Percentiles rank a stretch among this genome's conserved stretches.
Evolutionary conservation across 2,797 vertebrate species (phyloP).

Genomic region (Scarus forsteni): DNA sequence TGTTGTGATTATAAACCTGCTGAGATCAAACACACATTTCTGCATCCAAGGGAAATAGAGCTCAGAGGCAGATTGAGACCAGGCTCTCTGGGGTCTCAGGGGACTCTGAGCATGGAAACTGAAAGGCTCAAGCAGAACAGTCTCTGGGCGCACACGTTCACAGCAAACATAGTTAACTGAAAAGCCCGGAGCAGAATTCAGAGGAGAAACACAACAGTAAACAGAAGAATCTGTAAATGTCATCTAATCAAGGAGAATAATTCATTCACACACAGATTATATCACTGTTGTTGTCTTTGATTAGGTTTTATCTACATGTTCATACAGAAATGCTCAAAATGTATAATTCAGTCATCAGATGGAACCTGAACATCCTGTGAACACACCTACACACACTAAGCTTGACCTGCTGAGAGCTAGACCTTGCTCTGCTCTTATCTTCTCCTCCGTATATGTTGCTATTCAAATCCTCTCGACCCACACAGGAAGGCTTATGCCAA

Average conservation of each 20-base stretch:
- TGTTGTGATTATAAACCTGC: constrained; percentile 32
- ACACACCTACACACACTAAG: not conserved
- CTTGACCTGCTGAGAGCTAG: constrained; percentile 18
- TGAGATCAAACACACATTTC: constrained; percentile 37
- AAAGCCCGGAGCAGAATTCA: constrained; percentile 38
- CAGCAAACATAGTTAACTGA: constrained; percentile 19
- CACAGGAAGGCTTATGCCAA: not conserved
- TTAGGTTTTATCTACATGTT: constrained; percentile 46
- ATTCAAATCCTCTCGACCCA: constrained; percentile 20
- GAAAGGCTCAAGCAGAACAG: constrained; percentile 16
- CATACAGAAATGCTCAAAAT: constrained; percentile 11
- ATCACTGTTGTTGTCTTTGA: constrained; percentile 63
- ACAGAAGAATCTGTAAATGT: constrained; percentile 61
- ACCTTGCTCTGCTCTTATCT: constrained; percentile 1
- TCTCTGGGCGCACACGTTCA: constrained; percentile 15
- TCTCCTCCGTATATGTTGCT: not conserved
- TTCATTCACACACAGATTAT: constrained; percentile 74
- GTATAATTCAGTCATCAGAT: too few relatives aligned
- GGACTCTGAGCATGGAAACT: constrained; percentile 2
- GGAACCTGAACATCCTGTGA: not conserved
- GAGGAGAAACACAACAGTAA: constrained; percentile 40
- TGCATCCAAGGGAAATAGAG: constrained; percentile 9
- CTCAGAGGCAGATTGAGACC: not conserved
- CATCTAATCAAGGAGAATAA: constrained; percentile 75
- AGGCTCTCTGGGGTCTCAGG: constrained; percentile 7